A percentile compares a stretch with the other conserved stretches of the same genome.
Conservation (phyloP, 1,140 invertebrate genomes). For the Listronotus bonariensis region DNA sequence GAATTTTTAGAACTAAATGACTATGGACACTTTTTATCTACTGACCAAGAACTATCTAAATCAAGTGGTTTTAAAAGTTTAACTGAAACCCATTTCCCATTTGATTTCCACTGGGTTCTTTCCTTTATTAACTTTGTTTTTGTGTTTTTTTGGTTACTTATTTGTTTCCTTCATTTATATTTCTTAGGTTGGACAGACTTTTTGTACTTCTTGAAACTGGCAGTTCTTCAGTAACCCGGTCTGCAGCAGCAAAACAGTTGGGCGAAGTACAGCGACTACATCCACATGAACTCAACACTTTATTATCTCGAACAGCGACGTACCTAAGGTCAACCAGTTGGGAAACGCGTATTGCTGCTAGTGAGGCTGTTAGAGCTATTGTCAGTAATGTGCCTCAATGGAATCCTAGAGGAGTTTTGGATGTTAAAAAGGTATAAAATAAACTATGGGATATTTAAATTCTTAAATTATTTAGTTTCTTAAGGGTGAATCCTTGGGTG, state of each 20-base stretch:
- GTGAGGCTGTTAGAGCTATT: constrained; percentile 91
- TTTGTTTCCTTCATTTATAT: too few species aligned
- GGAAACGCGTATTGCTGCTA: constrained; percentile 94
- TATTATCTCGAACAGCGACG: constrained; percentile 77
- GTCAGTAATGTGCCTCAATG: constrained; percentile 87
- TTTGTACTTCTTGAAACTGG: constrained; percentile 94
- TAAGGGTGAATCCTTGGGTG: too few species aligned
- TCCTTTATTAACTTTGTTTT: too few species aligned
- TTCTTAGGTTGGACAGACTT: constrained; percentile 82
- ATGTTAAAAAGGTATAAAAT: constrained; percentile 18
- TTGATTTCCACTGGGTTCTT: too few species aligned
- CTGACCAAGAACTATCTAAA: too few species aligned
- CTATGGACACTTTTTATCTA: too few species aligned
- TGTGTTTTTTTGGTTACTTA: too few species aligned
- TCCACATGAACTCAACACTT: constrained; percentile 88
- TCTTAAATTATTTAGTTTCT: too few species aligned
- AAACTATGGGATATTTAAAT: too few species aligned
- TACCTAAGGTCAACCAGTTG: constrained; percentile 83
- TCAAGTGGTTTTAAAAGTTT: too few species aligned
- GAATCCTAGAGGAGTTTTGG: constrained; percentile 66
- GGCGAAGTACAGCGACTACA: constrained; percentile 94
- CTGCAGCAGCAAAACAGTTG: constrained; percentile 92
- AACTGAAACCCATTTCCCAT: too few species aligned
- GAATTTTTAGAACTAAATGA: too few species aligned
- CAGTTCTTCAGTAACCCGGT: constrained; percentile 84